phyloP scores from a whole-genome alignment of 2,113 vertebrate genomes.

The Eudyptes chrysolophus region DNA sequence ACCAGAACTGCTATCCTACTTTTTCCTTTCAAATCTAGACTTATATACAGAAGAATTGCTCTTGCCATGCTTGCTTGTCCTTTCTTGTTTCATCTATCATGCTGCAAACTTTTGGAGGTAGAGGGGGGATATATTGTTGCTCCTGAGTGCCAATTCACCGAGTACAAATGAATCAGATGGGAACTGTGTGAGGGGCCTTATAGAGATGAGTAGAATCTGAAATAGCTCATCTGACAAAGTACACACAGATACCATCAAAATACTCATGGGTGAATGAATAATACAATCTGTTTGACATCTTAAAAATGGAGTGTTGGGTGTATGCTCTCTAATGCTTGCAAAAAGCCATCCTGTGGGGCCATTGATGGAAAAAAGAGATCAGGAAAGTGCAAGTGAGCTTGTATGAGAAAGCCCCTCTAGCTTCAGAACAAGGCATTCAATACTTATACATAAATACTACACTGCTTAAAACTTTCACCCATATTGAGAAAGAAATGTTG shows the following conservation, averaged over 20 bases:
- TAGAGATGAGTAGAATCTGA: neutral
- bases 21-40: neutral
- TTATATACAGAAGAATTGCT: neutral
- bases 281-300: neutral
- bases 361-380: neutral
- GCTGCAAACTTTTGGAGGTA: neutral
- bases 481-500: neutral
- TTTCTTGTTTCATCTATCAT: neutral
- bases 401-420: neutral
- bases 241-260: neutral
- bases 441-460: neutral
- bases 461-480: neutral
- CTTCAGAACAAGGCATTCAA: neutral
- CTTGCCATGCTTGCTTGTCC: neutral
- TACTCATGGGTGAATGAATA: neutral
- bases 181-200: neutral
- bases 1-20: neutral
- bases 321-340: neutral
- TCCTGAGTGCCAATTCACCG: neutral
- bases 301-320: neutral
- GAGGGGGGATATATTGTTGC: neutral
- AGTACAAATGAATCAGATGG: neutral
- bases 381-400: neutral
- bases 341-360: neutral
- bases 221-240: conserved; percentile 15